Base-by-base conservation (phyloP, 2,113 vertebrate genomes). In the Erinaceus europaeus region DNA sequence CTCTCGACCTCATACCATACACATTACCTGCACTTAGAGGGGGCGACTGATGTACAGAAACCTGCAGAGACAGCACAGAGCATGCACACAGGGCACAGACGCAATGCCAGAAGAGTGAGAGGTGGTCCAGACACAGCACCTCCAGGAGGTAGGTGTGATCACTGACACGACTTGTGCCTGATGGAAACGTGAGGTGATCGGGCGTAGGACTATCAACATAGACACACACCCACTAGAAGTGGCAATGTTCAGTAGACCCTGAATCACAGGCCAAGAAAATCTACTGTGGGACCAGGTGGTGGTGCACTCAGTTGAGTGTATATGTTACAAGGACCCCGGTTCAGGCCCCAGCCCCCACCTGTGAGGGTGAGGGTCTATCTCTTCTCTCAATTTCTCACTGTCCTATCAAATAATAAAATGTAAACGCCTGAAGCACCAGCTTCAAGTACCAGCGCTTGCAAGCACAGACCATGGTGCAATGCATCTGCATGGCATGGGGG, bases 31-130 rank as follows among this genome's bases (percentile, higher is more conserved):
- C 62, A 38, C 46, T 86, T 18, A 75, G 76, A 94, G 74, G 57
- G 69, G n/a, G 90, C 85, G 91, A 53, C 32, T 38, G 42, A 55
- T 90, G 93, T 95, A 84, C 72, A 96, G 84, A 83, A 90, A 94
- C 77, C 93, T 76, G 68, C n/a, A 90, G 68, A 64, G 34, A 57
- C 27, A 80, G 88, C n/a, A n/a, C n/a, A 77, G 21, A 80, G 65
- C 92, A 92, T 90, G 89, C 81, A 76, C 38, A 52, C 6, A 74
- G 64, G 25, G 86, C 55, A 87, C 77, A 32, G 65, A 84, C 68
- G 44, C 57, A 71, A 29, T 34, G n/a, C 10, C 5, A 18, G 2
- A 17, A 25, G 21, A 64, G 10, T 52, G 18, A 69, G 73, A 76
- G 52, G 67, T 34, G 23, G 29, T 46, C 32, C 52, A 79, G 64